These are phyloP conservation scores for Dichetophora obliterata DNA, from an alignment of 2,888 invertebrate genomes.

Conservation along the genomic window DNA sequence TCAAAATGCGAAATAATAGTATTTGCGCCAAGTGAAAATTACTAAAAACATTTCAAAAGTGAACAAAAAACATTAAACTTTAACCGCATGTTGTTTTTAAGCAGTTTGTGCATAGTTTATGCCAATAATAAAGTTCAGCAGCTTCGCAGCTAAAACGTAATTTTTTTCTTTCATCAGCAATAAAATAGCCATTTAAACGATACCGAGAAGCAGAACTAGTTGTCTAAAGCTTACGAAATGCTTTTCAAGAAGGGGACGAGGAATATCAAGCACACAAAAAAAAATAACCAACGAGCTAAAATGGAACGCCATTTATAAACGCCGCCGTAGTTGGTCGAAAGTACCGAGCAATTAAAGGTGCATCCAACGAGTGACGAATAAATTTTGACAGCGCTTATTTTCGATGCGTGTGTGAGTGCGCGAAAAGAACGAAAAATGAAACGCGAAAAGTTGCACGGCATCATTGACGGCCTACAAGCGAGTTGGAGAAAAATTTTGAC, in stretches of 20 bases:
- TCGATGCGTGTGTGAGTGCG: slow-evolving; percentile 43
- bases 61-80: not conserved
- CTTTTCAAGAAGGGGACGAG: not conserved
- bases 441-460: slow-evolving; percentile 43
- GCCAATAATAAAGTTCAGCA: not conserved
- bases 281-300: slow-evolving; percentile 22
- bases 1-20: slow-evolving; percentile 34
- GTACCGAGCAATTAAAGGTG: not conserved
- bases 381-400: slow-evolving; percentile 52
- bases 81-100: not conserved
- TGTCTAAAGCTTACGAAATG: not conserved
- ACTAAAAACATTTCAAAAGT: slow-evolving; percentile 29
- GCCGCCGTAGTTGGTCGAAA: slow-evolving; percentile 38
- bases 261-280: slow-evolving; percentile 22
- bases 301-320: slow-evolving; percentile 54
- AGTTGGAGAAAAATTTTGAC: slow-evolving; percentile 40
- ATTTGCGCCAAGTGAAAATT: slow-evolving; percentile 18
- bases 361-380: slow-evolving; percentile 31
- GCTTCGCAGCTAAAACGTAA: not conserved
- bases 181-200: slow-evolving; percentile 24
- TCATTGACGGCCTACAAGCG: slow-evolving; percentile 41
- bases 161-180: slow-evolving; percentile 18
- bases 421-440: slow-evolving; percentile 30
- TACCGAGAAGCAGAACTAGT: slow-evolving; percentile 25
- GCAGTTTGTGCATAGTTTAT: not conserved